phyloP scores from a whole-genome alignment of 2,797 vertebrate genomes.

The Caiman crocodilus region DNA sequence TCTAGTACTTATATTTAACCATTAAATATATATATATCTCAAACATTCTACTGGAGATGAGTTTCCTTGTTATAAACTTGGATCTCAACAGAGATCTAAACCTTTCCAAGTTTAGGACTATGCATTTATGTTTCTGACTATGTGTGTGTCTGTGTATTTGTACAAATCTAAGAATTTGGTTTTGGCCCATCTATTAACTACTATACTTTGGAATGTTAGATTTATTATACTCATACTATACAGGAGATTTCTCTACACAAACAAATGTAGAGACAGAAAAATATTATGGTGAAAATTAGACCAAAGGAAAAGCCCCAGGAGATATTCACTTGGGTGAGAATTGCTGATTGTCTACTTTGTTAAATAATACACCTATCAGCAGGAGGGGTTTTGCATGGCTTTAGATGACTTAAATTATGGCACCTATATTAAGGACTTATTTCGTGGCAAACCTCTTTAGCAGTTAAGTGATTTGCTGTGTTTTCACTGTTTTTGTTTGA shows the following conservation, averaged over 20 bases:
- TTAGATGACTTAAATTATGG: not conserved
- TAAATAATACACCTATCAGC: not conserved
- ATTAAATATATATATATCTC: not conserved
- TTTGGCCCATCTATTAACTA: not conserved
- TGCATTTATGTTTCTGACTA: not conserved
- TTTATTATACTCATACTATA: not conserved
- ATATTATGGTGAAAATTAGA: not conserved
- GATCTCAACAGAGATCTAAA: not conserved
- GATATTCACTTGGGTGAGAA: conserved; percentile 40
- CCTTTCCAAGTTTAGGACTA: not conserved
- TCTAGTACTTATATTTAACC: not conserved
- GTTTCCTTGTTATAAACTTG: not conserved
- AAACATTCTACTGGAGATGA: not conserved
- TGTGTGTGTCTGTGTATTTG: rapidly evolving
- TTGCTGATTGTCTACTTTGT: not conserved
- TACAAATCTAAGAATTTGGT: not conserved
- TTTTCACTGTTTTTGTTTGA: not conserved
- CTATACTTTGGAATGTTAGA: not conserved
- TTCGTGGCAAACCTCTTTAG: not conserved
- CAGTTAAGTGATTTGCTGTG: not conserved
- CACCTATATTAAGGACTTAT: not conserved
- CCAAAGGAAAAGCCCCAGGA: not conserved
- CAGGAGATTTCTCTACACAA: not conserved
- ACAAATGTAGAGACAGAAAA: not conserved
- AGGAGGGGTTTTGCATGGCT: not conserved